Evolutionary conservation across 2,888 invertebrate genomes (phyloP), one percentile per base, ranked within the genome.

Genomic region (Stegophylla sp.): DNA sequence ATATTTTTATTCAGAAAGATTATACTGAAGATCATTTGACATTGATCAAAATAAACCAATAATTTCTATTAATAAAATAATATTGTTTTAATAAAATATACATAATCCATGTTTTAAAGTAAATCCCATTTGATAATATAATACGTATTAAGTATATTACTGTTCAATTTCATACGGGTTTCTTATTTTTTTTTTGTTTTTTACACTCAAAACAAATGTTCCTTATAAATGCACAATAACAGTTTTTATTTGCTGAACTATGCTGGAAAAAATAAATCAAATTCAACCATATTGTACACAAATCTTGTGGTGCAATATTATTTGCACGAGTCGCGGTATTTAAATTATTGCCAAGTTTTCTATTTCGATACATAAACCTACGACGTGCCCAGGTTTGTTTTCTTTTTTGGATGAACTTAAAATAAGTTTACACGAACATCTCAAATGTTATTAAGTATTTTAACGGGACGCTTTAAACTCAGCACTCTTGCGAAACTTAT

Each of bases 221-320:
- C 43, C 10, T 17, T 43, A 23, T 41, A 61, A 63, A 48, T 63
- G 48, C 74, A 34, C 13, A 1, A n/a, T 17, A 4, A 17, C n/a
- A 59, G 59, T 45, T 45, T 73, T 71, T 73, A 73, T 59, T 73
- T 53, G 48, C 45, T 28, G 73, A 45, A 61, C 45, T 61, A 20
- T 28, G n/a, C 61, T 13, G 20, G n/a, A n/a, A 23, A 61, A 73
- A 73, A 73, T 73, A 73, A 61, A 73, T 61, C 73, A 73, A 45
- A 73, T 61, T n/a, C 61, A 26, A 61, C 45, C 28, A 45, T 61
- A 48, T 61, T 61, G 45, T 61, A 9, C 28, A 48, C 45, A 34
- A 5, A 28, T 20, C n/a, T 9, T 28, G n/a, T 28, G 48, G 15
- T 48, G 61, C 9, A 61, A 73, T 61, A 73, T 15, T 61, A 61